phyloP scores from a whole-genome alignment of 2,113 vertebrate species.

The Macroglossus sobrinus region DNA sequence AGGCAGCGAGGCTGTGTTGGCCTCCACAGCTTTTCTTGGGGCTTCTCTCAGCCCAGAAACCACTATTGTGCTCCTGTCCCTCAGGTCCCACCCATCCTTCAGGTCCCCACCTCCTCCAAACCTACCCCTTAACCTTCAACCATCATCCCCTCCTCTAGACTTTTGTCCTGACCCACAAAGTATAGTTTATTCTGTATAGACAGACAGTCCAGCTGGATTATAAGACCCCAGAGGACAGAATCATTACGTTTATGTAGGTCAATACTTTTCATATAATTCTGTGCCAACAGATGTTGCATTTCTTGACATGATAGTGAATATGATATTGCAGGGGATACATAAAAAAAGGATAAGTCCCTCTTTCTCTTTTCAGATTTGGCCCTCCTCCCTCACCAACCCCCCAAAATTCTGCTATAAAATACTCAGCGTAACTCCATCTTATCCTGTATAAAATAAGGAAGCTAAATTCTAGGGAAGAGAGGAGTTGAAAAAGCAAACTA shows the following conservation, averaged over 20 bases:
- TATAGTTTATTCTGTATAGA: not conserved
- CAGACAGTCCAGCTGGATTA: not conserved
- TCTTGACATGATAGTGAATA: not conserved
- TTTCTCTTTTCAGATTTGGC: not conserved
- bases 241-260: not conserved
- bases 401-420: not conserved
- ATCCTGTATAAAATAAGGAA: not conserved
- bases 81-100: not conserved
- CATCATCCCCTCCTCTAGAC: not conserved
- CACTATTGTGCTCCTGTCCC: not conserved
- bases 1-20: not conserved
- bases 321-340: not conserved
- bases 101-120: not conserved
- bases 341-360: not conserved
- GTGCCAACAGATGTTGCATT: not conserved
- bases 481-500: slow-evolving; percentile 27
- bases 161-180: not conserved
- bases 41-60: not conserved
- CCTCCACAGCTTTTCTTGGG: not conserved
- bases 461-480: not conserved
- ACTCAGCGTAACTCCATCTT: not conserved
- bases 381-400: not conserved
- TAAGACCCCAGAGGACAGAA: not conserved
- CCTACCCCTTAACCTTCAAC: not conserved
- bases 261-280: not conserved